These are phyloP conservation scores for Chelonus formosanus DNA, from an alignment of 2,888 invertebrate genomes.

Conservation along the genomic window DNA sequence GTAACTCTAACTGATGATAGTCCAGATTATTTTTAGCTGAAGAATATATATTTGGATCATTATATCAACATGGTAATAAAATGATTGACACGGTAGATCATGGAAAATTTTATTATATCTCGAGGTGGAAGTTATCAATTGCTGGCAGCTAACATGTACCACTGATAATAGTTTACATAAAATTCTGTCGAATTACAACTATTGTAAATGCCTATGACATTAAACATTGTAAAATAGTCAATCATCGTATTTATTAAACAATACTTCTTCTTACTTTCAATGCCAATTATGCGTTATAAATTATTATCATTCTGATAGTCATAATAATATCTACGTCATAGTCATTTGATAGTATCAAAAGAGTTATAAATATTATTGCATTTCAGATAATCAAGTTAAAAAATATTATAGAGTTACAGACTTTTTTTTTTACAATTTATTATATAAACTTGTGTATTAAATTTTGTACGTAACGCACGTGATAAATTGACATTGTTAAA, in stretches of 20 bases:
- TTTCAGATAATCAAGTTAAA: not conserved
- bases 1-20: too few species aligned
- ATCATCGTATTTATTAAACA: too few species aligned
- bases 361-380: slow-evolving; percentile 5
- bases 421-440: not conserved
- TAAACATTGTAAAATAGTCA: too few species aligned
- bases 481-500: not conserved
- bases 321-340: too few species aligned
- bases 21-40: too few species aligned
- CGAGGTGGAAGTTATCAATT: slow-evolving; percentile 14
- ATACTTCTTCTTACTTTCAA: too few species aligned
- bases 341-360: not conserved
- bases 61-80: not conserved
- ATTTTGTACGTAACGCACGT: not conserved
- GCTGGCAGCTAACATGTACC: not conserved
- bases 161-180: slow-evolving; percentile 11
- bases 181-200: not conserved
- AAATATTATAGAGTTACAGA: not conserved
- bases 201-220: too few species aligned
- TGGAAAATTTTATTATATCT: slow-evolving; percentile 12
- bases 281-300: not conserved
- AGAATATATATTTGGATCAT: too few species aligned
- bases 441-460: too few species aligned
- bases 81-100: slow-evolving; percentile 6
- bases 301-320: too few species aligned